Evolutionary conservation across 2,888 invertebrate species (phyloP).

Genomic region (Galerucella pusilla): DNA sequence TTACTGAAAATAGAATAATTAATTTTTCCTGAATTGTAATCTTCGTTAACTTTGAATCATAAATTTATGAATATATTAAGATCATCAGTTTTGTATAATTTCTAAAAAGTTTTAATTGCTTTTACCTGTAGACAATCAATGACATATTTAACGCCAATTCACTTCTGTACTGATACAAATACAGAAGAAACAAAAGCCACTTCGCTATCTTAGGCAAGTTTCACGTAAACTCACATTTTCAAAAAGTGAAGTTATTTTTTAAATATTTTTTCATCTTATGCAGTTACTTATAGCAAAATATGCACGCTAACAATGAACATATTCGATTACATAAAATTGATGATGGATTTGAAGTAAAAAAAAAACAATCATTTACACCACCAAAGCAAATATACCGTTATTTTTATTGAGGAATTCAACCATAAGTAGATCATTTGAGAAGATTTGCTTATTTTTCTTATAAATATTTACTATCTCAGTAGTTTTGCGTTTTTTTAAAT

Average conservation of each 20-base stretch:
- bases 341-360: not conserved
- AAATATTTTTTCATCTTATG: not conserved
- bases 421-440: slow-evolving; percentile 38
- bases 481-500: slow-evolving; percentile 41
- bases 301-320: not conserved
- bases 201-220: not conserved
- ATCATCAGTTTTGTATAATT: slow-evolving; percentile 3
- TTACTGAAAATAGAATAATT: no score
- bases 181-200: not conserved
- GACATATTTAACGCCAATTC: not conserved
- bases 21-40: not conserved
- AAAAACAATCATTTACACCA: slow-evolving; percentile 14
- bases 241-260: not conserved
- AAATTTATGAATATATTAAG: not conserved
- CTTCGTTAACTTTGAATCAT: not conserved
- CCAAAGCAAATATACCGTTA: not conserved
- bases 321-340: not conserved
- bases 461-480: slow-evolving; percentile 38
- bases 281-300: not conserved
- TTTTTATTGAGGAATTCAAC: slow-evolving; percentile 34
- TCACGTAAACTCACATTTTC: no score
- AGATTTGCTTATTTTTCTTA: slow-evolving; percentile 42
- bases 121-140: not conserved
- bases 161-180: not conserved
- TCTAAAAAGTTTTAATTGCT: not conserved